These are phyloP conservation scores for Sesia bembeciformis DNA, from an alignment of 2,888 invertebrate genomes.

Conservation along the genomic window DNA sequence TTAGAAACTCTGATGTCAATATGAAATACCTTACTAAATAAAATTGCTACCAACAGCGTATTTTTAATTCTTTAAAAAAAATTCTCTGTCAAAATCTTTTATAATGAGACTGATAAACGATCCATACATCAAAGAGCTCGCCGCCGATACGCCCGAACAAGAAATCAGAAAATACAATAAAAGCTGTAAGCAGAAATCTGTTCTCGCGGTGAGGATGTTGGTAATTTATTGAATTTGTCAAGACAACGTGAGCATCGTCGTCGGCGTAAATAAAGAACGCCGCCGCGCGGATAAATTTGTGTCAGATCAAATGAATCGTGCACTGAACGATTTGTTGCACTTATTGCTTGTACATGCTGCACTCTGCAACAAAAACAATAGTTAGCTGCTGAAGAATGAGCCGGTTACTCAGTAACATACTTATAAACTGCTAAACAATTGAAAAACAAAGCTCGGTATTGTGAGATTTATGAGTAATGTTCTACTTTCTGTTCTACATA, in stretches of 20 bases:
- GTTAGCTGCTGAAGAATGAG: neutral
- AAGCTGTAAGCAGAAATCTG: conserved; percentile 38
- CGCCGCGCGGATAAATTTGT: conserved; percentile 67
- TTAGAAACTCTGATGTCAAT: too few relatives aligned
- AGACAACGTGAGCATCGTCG: conserved; percentile 65
- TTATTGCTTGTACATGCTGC: conserved; percentile 38
- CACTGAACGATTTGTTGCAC: conserved; percentile 57
- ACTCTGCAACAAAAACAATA: neutral
- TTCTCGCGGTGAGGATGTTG: conserved; percentile 58
- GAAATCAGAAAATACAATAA: conserved; percentile 57
- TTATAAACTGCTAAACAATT: too few relatives aligned
- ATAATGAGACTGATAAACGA: conserved; percentile 1
- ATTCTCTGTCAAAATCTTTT: neutral
- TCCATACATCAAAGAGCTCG: conserved; percentile 46
- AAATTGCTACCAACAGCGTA: too few relatives aligned
- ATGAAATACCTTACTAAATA: too few relatives aligned
- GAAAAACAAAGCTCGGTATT: too few relatives aligned
- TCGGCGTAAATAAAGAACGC: conserved; percentile 65
- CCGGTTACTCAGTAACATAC: too few relatives aligned
- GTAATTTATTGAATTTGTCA: conserved; percentile 74
- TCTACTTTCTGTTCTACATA: too few relatives aligned
- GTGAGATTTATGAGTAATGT: too few relatives aligned
- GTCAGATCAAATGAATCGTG: conserved; percentile 73
- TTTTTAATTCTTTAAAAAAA: too few relatives aligned
- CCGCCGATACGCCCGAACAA: conserved; percentile 56